phyloP scores from a whole-genome alignment of 2,797 vertebrate genomes.

The Necrosyrtes monachus region DNA sequence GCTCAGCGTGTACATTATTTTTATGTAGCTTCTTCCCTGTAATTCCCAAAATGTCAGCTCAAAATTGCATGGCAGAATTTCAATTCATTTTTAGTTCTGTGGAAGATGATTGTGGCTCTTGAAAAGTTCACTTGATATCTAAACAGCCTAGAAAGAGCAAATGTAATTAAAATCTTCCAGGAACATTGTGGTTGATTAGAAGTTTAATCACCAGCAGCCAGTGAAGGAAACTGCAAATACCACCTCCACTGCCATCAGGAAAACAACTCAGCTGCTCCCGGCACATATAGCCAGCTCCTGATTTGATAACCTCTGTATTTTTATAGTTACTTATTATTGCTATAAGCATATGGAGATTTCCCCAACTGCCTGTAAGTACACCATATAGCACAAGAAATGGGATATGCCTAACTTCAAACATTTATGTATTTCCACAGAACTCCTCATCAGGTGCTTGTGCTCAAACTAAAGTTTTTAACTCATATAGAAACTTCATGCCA shows the following conservation, averaged over 20 bases:
- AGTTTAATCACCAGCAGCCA: conserved; percentile 9
- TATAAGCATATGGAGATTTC: neutral
- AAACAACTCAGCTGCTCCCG: neutral
- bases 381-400: neutral
- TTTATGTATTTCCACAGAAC: neutral
- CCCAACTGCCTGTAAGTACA: neutral
- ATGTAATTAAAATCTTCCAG: conserved; percentile 52
- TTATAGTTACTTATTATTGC: neutral
- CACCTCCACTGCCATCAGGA: neutral
- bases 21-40: neutral
- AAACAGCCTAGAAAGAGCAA: conserved; percentile 42
- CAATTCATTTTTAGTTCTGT: neutral
- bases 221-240: neutral
- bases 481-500: neutral
- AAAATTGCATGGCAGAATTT: neutral
- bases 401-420: neutral
- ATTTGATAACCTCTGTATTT: neutral
- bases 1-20: neutral
- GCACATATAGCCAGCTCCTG: neutral
- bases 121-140: conserved; percentile 20
- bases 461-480: neutral
- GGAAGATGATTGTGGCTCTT: neutral
- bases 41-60: conserved; percentile 8
- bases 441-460: neutral
- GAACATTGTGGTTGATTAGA: neutral